Evolutionary conservation across 2,113 vertebrate genomes (phyloP).

Genomic region (Catharus minimus): DNA sequence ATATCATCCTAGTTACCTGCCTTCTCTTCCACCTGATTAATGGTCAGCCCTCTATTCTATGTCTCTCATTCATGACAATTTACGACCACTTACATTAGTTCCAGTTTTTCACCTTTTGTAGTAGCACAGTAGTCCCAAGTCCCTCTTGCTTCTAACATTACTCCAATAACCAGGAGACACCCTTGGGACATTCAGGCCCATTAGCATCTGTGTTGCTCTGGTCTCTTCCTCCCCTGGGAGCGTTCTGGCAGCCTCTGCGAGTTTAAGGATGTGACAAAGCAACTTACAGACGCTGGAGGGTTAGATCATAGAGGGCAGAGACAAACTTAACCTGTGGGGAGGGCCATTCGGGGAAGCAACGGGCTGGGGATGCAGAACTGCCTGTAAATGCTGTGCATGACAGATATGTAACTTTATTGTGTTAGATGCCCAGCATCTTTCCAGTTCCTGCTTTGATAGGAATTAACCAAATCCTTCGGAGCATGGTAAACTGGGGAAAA

Average conservation of each 20-base stretch:
- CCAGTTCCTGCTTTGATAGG: background rate
- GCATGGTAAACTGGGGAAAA: background rate
- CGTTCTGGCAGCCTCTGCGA: accelerated
- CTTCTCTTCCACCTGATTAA: background rate
- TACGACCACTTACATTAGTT: accelerated
- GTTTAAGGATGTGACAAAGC: background rate
- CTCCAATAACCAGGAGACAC: background rate
- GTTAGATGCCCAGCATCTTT: background rate
- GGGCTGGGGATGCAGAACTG: background rate
- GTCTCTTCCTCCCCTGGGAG: background rate
- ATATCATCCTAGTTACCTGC: background rate
- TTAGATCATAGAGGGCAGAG: background rate
- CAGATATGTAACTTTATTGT: accelerated
- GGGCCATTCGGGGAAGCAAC: background rate
- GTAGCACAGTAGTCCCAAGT: background rate
- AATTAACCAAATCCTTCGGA: background rate
- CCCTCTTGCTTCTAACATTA: background rate
- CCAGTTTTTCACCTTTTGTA: background rate
- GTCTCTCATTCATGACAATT: background rate
- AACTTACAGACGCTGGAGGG: background rate
- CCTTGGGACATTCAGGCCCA: background rate
- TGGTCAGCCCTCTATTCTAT: background rate
- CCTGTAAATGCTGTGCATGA: background rate
- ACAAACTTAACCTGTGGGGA: background rate
- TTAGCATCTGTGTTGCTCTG: background rate